Base-by-base conservation (phyloP, 2,797 vertebrate species). In the Sciurus vulgaris region DNA sequence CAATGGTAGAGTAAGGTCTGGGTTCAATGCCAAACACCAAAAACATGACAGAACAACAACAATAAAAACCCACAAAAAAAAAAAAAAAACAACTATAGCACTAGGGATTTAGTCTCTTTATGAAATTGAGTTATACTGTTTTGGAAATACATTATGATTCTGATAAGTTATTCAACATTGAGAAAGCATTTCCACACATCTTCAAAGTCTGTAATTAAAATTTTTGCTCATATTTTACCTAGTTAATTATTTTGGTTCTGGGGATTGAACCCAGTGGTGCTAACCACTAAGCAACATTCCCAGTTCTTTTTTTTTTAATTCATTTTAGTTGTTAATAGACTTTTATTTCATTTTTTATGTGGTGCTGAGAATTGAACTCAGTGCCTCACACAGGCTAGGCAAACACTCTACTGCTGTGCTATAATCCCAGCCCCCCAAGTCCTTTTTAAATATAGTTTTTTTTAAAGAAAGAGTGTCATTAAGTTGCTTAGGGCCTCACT, bases 131-230 rank as follows among this genome's bases (percentile, higher is more conserved):
- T 89, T 94, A 63, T 30, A 87, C 33, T 83, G 11, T 63, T 86
- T 83, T 83, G 83, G 38, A 93, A 96, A 44, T 87, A 9, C 17
- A 5, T 63, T 49, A 20, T 95, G 67, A 78, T 17, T 93, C 35
- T 59, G 7, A 22, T 67, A 83, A 79, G 33, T 86, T 86, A 83
- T 18, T 94, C 54, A 82, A 4, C 28, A 72, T 73, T 44, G 59
- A 67, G 47, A 89, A 83, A 95, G 63, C 14, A 70, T 86, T 86
- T 72, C 47, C 24, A 77, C 65, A 2, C 13, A 56, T 90, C 79
- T 85, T 78, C 41, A 56, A 17, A 92, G 73, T 5, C 17, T 89
- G 2, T 85, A 79, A 94, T 69, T 83, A 74, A 82, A 74, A 76
- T 8, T 30, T 82, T 90, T 28, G 7, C 41, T 49, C 41, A 13